phyloP scores from a whole-genome alignment of 2,113 vertebrate genomes.

The Ceratotherium simum region DNA sequence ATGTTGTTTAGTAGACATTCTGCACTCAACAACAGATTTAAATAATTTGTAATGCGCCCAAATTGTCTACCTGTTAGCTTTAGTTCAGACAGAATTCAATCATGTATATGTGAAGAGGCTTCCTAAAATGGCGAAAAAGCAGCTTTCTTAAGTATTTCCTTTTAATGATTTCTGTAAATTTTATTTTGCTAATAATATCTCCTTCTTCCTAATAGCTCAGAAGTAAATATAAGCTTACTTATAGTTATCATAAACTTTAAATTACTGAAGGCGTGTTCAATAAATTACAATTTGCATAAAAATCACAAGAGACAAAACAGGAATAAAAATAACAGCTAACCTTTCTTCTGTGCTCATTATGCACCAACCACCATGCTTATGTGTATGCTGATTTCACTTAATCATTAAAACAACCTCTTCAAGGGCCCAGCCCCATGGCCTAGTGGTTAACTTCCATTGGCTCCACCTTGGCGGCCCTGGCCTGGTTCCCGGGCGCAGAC shows the following conservation, averaged over 20 bases:
- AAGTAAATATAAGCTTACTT: conserved; percentile 6
- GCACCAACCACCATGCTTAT: neutral
- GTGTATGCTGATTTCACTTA: neutral
- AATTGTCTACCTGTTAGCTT: conserved; percentile 2
- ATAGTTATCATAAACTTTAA: conserved; percentile 25
- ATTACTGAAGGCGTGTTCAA: neutral
- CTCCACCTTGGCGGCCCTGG: too few relatives aligned
- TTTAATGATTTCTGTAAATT: neutral
- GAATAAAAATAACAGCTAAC: conserved; percentile 14
- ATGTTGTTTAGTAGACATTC: neutral
- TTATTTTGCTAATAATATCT: conserved; percentile 19
- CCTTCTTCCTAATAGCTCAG: neutral
- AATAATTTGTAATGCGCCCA: neutral
- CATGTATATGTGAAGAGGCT: neutral
- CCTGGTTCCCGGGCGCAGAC: too few relatives aligned
- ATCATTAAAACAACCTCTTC: neutral
- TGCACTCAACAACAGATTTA: neutral
- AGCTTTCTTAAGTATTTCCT: conserved; percentile 36
- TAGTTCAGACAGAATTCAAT: conserved; percentile 13
- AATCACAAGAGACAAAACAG: neutral
- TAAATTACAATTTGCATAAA: conserved; percentile 31
- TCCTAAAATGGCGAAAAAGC: neutral
- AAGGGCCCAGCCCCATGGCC: neutral
- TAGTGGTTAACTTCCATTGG: too few relatives aligned
- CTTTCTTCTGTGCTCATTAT: neutral